Conservation (phyloP, 2,113 vertebrate genomes). For the Cephalopterus ornatus region DNA sequence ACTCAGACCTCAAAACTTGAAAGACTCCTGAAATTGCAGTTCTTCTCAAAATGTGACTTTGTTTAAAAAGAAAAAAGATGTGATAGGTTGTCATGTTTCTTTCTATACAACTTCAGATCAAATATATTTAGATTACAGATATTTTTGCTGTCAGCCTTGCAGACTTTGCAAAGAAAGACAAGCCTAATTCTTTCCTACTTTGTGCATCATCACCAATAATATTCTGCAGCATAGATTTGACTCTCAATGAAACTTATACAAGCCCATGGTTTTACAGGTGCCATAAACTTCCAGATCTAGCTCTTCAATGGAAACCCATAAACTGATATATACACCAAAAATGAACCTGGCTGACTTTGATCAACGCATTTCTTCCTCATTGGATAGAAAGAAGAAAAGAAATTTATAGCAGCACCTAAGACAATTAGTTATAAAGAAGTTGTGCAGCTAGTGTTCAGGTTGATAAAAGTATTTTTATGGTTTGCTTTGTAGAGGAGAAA, state of each 20-base stretch:
- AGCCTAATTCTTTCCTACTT: constrained; percentile 13
- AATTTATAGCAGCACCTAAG: background rate
- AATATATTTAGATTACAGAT: constrained; percentile 61
- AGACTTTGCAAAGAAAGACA: constrained; percentile 37
- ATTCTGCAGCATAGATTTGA: background rate
- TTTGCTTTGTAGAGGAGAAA: background rate
- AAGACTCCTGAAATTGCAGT: constrained; percentile 32
- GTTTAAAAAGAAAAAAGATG: constrained; percentile 33
- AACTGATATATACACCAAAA: background rate
- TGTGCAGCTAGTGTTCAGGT: background rate
- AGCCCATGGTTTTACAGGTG: background rate
- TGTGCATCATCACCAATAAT: background rate
- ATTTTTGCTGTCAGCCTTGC: constrained; percentile 41
- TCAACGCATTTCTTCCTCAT: background rate
- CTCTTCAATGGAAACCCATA: background rate
- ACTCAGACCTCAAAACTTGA: constrained; percentile 53
- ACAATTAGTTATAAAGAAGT: background rate
- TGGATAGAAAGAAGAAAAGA: background rate
- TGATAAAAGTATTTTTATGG: background rate
- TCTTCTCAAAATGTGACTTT: constrained; percentile 40
- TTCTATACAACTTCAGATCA: constrained; percentile 45
- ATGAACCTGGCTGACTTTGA: background rate
- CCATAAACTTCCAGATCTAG: background rate
- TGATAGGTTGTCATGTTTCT: constrained; percentile 61
- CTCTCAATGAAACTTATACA: background rate